phyloP scores from a whole-genome alignment of 2,113 vertebrate genomes.

The Antechinus flavipes region DNA sequence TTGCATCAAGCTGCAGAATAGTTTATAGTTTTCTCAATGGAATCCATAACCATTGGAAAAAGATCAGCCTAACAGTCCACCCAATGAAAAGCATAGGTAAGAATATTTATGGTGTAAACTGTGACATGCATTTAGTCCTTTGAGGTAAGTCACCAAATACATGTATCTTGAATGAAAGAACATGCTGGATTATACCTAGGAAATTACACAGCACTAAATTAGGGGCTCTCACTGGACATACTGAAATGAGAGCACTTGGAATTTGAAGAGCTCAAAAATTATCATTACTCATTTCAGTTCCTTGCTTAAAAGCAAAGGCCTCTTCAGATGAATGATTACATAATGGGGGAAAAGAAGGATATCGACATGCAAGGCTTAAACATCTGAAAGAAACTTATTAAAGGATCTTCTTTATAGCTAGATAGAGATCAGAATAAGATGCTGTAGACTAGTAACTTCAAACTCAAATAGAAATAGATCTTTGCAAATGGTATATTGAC shows the following conservation, averaged over 20 bases:
- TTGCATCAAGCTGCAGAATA: background rate
- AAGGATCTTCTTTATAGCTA: background rate
- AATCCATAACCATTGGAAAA: background rate
- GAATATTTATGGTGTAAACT: too few species aligned
- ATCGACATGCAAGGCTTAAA: background rate
- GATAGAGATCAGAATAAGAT: background rate
- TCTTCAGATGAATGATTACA: background rate
- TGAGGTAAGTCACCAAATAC: background rate
- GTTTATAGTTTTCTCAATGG: background rate
- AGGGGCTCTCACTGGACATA: background rate
- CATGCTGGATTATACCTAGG: too few species aligned
- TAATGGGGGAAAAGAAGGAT: background rate
- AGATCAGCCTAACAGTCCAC: background rate
- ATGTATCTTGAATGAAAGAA: too few species aligned
- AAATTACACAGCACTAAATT: background rate
- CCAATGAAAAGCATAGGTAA: background rate
- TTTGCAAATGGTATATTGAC: background rate
- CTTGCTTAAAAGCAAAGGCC: background rate
- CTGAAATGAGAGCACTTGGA: background rate
- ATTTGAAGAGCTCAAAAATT: background rate
- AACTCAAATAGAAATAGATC: background rate
- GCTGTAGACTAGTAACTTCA: background rate
- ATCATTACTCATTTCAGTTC: background rate
- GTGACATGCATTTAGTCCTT: background rate
- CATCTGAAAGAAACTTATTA: background rate